Conservation (phyloP, 2,888 invertebrate genomes). For the Ptychoptera contaminata region DNA sequence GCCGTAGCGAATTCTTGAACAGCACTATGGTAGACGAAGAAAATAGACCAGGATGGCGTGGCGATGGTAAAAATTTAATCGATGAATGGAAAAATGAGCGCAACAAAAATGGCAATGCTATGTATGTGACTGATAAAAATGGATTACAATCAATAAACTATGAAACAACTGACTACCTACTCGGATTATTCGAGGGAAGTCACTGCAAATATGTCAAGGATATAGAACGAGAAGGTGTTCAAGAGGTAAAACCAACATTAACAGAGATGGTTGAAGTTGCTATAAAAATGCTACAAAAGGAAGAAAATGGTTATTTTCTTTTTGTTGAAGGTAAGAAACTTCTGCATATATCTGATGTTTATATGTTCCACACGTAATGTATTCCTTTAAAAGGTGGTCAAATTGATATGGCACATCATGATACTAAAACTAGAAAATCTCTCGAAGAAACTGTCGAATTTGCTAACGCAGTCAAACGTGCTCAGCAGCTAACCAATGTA, state of each 20-base stretch:
- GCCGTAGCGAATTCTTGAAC: constrained; percentile 35
- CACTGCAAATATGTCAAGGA: constrained; percentile 46
- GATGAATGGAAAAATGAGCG: constrained; percentile 37
- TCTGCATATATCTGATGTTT: constrained; percentile 15
- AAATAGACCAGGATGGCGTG: constrained; percentile 27
- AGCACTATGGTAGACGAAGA: constrained; percentile 31
- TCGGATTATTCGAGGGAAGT: constrained; percentile 37
- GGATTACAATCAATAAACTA: constrained; percentile 22
- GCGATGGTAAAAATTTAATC: constrained; percentile 43
- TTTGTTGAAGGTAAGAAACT: constrained; percentile 41
- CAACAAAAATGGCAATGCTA: constrained; percentile 26
- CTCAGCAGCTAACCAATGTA: constrained; percentile 41
- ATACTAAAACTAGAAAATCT: constrained; percentile 45
- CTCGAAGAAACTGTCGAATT: constrained; percentile 66
- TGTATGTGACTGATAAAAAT: constrained; percentile 21
- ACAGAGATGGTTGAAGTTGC: constrained; percentile 50
- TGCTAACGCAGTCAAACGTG: constrained; percentile 48
- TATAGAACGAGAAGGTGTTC: constrained; percentile 28
- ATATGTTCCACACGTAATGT: not conserved
- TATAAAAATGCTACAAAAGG: constrained; percentile 40
- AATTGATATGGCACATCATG: constrained; percentile 40
- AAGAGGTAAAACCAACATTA: constrained; percentile 40
- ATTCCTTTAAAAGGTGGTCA: constrained; percentile 33
- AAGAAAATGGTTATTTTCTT: constrained; percentile 49
- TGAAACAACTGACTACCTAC: constrained; percentile 35